These are phyloP conservation scores for Epinotia ramella DNA, from an alignment of 2,888 invertebrate genomes.

Conservation along the genomic window DNA sequence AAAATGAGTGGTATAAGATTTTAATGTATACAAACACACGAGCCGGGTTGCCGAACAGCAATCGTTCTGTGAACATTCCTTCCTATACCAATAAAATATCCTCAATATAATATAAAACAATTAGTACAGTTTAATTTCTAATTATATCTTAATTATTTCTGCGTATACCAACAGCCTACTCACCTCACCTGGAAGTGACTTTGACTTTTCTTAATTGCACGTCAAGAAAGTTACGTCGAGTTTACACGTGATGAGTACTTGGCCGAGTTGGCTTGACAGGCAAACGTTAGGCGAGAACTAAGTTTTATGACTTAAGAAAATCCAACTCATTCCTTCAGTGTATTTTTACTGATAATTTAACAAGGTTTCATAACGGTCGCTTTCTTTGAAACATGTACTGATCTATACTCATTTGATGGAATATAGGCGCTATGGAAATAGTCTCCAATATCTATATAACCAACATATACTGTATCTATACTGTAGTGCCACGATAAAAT, in stretches of 20 bases:
- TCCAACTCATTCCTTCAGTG: not conserved
- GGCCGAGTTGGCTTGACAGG: not conserved
- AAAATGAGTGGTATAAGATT: no score
- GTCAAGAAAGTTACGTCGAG: slow-evolving; percentile 18
- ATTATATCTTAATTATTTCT: not conserved
- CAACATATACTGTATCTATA: not conserved
- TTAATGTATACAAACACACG: no score
- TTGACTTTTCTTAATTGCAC: slow-evolving; percentile 27
- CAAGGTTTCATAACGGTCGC: not conserved
- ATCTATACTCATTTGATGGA: no score
- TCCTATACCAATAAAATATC: no score
- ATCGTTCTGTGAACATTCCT: no score
- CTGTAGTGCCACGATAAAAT: not conserved
- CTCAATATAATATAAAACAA: not conserved
- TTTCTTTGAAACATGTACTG: not conserved
- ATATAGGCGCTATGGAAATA: not conserved
- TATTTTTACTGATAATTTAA: not conserved
- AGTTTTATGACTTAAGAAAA: slow-evolving; percentile 6
- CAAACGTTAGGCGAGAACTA: not conserved
- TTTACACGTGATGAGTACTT: slow-evolving; percentile 6
- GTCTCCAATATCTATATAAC: not conserved
- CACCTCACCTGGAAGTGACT: slow-evolving; percentile 12
- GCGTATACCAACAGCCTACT: not conserved
- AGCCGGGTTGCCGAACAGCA: no score
- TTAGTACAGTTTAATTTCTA: not conserved